Evolutionary conservation across 2,797 vertebrate species (phyloP).

Genomic region (Sebastes vulpes): DNA sequence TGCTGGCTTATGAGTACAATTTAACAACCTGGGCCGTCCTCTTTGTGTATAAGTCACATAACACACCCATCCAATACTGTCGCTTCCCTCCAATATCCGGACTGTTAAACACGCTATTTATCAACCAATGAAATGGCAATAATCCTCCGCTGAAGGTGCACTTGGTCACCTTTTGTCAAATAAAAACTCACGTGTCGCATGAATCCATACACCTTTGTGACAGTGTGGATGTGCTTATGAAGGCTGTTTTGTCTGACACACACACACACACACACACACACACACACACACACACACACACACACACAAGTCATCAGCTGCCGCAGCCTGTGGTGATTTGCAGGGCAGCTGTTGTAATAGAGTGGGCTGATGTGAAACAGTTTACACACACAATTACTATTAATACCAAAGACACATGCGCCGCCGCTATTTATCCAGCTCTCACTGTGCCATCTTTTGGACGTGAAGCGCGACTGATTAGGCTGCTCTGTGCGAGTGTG

Average conservation of each 20-base stretch:
- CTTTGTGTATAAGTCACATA: constrained; percentile 52
- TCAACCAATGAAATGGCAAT: constrained; percentile 59
- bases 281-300: constrained; percentile 17
- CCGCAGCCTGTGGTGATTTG: constrained; percentile 76
- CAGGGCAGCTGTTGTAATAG: constrained; percentile 84
- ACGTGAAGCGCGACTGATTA: constrained; percentile 86
- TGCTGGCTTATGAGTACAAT: constrained; percentile 81
- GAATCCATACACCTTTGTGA: constrained; percentile 16
- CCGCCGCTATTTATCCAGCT: constrained; percentile 76
- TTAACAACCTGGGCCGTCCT: constrained; percentile 89
- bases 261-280: constrained; percentile 22
- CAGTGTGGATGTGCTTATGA: constrained; percentile 3
- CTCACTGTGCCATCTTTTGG: constrained; percentile 73
- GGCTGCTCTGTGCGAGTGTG: constrained; percentile 45
- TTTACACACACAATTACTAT: constrained; percentile 90
- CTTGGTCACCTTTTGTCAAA: constrained; percentile 53
- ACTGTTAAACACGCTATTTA: constrained; percentile 60
- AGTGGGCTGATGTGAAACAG: constrained; percentile 81
- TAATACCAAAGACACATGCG: constrained; percentile 85
- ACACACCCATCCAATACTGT: constrained; percentile 49
- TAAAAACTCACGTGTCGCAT: constrained; percentile 23
- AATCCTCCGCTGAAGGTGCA: constrained; percentile 37
- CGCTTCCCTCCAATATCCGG: constrained; percentile 54
- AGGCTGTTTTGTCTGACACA: background rate
- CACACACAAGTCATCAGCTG: constrained; percentile 74